Percentiles rank a stretch among this genome's conserved stretches.
Evolutionary conservation across 2,113 vertebrate genomes (phyloP).

Genomic region (Chloebia gouldiae): DNA sequence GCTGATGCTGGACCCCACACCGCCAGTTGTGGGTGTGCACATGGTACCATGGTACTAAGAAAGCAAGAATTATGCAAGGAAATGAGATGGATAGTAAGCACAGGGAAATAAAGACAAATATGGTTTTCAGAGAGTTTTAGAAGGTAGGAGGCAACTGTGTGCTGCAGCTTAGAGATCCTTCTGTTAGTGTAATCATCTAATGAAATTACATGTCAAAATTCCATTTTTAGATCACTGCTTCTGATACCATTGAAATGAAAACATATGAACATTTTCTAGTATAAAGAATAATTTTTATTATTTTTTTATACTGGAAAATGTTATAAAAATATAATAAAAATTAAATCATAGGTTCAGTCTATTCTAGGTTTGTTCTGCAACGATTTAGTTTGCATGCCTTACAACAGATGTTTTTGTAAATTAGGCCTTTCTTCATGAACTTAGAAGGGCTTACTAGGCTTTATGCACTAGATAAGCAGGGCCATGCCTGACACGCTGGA

Average conservation of each 20-base stretch:
- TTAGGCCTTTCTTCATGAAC: neutral
- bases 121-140: neutral
- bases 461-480: neutral
- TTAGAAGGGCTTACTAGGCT: neutral
- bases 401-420: neutral
- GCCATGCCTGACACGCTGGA: neutral
- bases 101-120: neutral
- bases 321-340: neutral
- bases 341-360: neutral
- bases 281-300: neutral
- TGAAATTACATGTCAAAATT: neutral
- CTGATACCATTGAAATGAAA: neutral
- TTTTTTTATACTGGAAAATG: no score
- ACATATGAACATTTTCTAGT: neutral
- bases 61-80: neutral
- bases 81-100: neutral
- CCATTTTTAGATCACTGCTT: neutral
- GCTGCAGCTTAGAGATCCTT: neutral
- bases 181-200: neutral
- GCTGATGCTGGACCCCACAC: neutral
- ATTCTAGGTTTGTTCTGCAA: neutral
- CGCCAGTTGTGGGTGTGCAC: fast-evolving
- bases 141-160: neutral
- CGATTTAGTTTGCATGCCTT: fast-evolving
- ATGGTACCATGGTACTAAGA: fast-evolving